These are phyloP conservation scores for Catalaphyllia jardinei DNA, from an alignment of 64 coral and sea anemone species.

Conservation along the genomic window DNA sequence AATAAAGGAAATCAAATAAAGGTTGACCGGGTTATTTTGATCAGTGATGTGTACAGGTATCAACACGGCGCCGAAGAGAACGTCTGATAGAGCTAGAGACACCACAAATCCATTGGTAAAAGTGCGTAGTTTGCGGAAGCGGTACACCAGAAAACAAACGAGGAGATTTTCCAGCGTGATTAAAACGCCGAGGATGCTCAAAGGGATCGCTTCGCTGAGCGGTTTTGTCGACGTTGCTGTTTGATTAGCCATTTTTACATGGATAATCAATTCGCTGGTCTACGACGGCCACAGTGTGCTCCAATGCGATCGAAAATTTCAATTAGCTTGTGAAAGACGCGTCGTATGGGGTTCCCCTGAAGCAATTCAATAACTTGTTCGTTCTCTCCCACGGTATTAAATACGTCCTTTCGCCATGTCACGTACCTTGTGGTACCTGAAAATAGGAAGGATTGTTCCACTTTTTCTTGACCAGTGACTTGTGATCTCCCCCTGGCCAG, in stretches of 20 bases:
- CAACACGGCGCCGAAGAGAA: conserved; percentile 74
- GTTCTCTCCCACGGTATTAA: not conserved
- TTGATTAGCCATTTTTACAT: conserved; percentile 26
- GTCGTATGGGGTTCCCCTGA: not conserved
- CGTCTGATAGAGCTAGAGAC: conserved; percentile 71
- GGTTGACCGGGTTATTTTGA: not conserved
- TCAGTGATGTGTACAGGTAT: conserved; percentile 67
- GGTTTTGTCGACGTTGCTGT: not conserved
- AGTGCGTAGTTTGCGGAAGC: conserved; percentile 59
- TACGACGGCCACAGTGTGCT: not conserved
- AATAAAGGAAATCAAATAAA: conserved; percentile 62
- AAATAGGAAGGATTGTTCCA: not conserved
- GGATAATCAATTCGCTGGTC: conserved; percentile 2
- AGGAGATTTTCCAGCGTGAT: conserved; percentile 77
- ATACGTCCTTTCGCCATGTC: not conserved
- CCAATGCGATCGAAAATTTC: conserved; percentile 3
- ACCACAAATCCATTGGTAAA: conserved; percentile 82
- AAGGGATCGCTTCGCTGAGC: conserved; percentile 39
- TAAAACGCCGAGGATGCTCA: conserved; percentile 63
- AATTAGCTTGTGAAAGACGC: conserved; percentile 17
- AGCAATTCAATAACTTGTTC: not conserved
- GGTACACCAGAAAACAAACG: conserved; percentile 76
- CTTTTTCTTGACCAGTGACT: not conserved
- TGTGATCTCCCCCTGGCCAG: too few species aligned
- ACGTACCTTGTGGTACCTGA: not conserved